Conservation (phyloP, 2,797 vertebrate genomes). For the Sciurus carolinensis region DNA sequence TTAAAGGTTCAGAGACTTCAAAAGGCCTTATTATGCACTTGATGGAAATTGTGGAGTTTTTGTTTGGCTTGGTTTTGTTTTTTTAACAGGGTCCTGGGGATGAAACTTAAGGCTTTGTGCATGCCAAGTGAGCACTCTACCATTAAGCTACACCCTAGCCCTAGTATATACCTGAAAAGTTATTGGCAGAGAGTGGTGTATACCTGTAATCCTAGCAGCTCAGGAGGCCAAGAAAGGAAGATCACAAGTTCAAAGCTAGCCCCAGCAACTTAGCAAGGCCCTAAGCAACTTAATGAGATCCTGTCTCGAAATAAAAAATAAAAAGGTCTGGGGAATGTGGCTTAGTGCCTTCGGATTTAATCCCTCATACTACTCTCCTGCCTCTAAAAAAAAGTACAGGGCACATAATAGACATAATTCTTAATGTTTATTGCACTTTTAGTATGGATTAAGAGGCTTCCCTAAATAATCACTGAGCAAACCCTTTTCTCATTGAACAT, state of each 20-base stretch:
- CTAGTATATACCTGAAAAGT: neutral
- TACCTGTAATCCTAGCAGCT: too few species aligned
- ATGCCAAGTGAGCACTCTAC: neutral
- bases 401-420: neutral
- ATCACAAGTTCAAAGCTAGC: too few species aligned
- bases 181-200: neutral
- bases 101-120: neutral
- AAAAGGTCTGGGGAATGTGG: too few species aligned
- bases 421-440: neutral
- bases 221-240: too few species aligned
- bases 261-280: too few species aligned
- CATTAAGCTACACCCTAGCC: neutral
- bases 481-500: neutral
- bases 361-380: too few species aligned
- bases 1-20: conserved; percentile 35
- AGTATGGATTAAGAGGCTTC: neutral
- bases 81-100: neutral
- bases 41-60: neutral
- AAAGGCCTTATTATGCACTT: neutral
- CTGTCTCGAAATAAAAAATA: too few species aligned
- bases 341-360: too few species aligned
- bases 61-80: neutral
- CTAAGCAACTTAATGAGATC: too few species aligned
- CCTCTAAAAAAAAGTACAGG: neutral
- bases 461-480: conserved; percentile 28